Conservation (phyloP, 2,888 invertebrate species). For the Rhabditoides inermis region DNA sequence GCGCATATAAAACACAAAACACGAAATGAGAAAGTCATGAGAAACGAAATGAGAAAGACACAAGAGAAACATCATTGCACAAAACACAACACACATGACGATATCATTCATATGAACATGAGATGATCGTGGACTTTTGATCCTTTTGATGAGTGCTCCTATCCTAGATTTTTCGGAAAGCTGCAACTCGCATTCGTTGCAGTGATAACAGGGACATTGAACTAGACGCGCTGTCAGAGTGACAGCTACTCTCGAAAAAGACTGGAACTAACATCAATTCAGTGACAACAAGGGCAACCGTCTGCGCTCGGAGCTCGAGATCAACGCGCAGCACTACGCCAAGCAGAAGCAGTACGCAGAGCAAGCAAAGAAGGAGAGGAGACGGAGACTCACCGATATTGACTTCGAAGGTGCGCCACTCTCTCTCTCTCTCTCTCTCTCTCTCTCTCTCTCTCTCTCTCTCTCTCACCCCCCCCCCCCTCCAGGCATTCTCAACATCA, state of each 20-base stretch:
- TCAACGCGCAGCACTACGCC: constrained; percentile 30
- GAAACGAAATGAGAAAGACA: too few species aligned
- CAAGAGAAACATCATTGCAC: neutral
- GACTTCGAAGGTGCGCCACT: constrained; percentile 29
- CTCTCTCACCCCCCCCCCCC: too few species aligned
- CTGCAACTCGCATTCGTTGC: too few species aligned
- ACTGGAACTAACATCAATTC: neutral
- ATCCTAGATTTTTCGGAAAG: constrained; percentile 7
- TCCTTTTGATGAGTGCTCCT: neutral
- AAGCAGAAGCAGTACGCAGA: constrained; percentile 27
- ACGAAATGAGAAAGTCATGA: too few species aligned
- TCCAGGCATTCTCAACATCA: constrained; percentile 47
- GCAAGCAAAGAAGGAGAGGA: constrained; percentile 8
- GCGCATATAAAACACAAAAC: too few species aligned
- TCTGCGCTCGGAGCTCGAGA: constrained; percentile 27
- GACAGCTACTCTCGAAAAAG: too few species aligned
- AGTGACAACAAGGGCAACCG: constrained; percentile 7
- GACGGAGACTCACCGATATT: constrained; percentile 18
- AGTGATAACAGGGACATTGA: too few species aligned
- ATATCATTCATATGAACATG: neutral
- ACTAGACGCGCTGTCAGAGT: too few species aligned
- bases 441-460: neutral
- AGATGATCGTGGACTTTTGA: neutral
- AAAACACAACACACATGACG: neutral
- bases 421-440: neutral